Percentiles rank a stretch among this genome's conserved stretches.
Conservation (phyloP, 2,797 vertebrate genomes). For the Clarias pachynema region DNA sequence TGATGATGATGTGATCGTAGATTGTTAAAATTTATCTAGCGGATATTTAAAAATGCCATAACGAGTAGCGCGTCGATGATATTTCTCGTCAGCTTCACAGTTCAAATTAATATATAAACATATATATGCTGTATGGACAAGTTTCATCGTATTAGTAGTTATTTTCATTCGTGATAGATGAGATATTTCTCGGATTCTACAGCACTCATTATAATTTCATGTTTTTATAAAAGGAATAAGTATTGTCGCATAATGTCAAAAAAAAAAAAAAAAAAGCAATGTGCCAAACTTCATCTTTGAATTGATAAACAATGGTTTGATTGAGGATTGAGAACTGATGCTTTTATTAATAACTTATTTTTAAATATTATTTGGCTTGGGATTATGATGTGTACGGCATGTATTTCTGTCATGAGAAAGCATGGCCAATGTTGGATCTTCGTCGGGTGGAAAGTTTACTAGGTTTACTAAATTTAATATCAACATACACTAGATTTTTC, state of each 20-base stretch:
- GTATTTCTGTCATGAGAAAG: constrained; percentile 31
- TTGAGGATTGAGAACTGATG: constrained; percentile 27
- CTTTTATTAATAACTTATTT: constrained; percentile 39
- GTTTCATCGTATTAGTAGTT: constrained; percentile 25
- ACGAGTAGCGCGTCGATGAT: constrained; percentile 43
- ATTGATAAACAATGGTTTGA: constrained; percentile 20
- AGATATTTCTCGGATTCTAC: neutral
- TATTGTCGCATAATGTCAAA: neutral
- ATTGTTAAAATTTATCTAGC: constrained; percentile 26
- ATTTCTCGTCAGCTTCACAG: constrained; percentile 32
- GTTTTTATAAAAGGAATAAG: neutral
- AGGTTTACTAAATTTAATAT: constrained; percentile 70
- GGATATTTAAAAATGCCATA: constrained; percentile 33
- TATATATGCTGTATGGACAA: neutral
- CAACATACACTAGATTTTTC: constrained; percentile 53
- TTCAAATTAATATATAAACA: constrained; percentile 27
- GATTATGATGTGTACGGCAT: constrained; percentile 27
- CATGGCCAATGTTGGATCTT: constrained; percentile 52
- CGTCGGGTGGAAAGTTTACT: constrained; percentile 67
- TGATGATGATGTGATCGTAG: constrained; percentile 23
- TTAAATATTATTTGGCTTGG: neutral
- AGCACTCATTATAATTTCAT: neutral
- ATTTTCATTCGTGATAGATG: constrained; percentile 13
- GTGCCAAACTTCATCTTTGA: constrained; percentile 44
- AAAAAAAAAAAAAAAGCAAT: constrained; percentile 21